Percentiles rank a stretch among this genome's conserved stretches.
phyloP scores from a whole-genome alignment of 2,888 invertebrate genomes.

The Parnassius apollo region DNA sequence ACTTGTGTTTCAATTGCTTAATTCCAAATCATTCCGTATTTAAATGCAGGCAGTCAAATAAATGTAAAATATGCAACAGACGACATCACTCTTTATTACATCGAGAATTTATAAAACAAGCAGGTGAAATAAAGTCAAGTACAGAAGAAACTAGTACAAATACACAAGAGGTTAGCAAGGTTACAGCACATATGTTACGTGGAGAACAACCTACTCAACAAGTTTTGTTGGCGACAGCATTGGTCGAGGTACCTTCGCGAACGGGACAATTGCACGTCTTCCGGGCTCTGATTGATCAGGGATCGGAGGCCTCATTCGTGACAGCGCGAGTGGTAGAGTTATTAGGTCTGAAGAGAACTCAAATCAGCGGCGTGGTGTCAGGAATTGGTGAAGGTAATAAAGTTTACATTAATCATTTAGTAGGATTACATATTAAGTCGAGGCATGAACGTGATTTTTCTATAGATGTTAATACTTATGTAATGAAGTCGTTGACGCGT shows the following conservation, averaged over 20 bases:
- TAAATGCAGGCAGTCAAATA: constrained; percentile 24
- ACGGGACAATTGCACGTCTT: constrained; percentile 20
- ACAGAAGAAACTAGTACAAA: too few species aligned
- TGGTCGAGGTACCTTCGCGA: neutral
- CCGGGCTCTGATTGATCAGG: constrained; percentile 34
- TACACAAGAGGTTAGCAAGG: too few species aligned
- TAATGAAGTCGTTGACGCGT: constrained; percentile 30
- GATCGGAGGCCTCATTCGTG: constrained; percentile 35
- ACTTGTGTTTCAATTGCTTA: constrained; percentile 14
- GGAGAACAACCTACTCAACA: neutral
- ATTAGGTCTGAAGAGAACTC: constrained; percentile 27
- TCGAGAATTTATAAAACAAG: neutral
- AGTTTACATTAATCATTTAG: constrained; percentile 24
- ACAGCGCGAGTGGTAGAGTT: constrained; percentile 29
- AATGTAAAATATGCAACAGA: constrained; percentile 9
- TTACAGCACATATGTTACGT: too few species aligned
- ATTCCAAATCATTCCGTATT: constrained; percentile 5
- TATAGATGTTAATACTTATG: constrained; percentile 26
- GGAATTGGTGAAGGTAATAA: constrained; percentile 32
- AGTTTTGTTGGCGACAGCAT: constrained; percentile 4
- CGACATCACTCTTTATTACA: constrained; percentile 17
- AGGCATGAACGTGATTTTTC: constrained; percentile 1
- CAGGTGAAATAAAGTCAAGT: too few species aligned
- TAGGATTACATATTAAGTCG: constrained; percentile 22
- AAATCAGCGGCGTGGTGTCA: constrained; percentile 26